phyloP scores from a whole-genome alignment of 2,888 invertebrate genomes.

The Phrixothrix hirtus region DNA sequence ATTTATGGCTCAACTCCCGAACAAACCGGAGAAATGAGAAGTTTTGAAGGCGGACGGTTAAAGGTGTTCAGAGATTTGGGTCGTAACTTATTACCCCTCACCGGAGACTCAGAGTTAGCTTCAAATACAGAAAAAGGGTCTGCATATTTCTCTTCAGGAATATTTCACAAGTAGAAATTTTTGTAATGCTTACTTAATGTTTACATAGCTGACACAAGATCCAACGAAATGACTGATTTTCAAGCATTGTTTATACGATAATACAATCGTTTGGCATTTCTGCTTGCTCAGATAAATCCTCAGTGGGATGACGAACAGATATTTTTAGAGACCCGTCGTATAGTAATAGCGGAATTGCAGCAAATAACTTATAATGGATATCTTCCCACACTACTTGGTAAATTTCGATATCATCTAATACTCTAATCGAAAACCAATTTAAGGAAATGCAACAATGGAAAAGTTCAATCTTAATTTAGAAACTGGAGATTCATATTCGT shows the following conservation, averaged over 20 bases:
- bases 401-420: slow-evolving; percentile 12
- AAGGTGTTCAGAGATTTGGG: slow-evolving; percentile 69
- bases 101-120: slow-evolving; percentile 67
- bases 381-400: slow-evolving; percentile 75
- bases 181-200: neutral
- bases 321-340: slow-evolving; percentile 74
- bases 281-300: slow-evolving; percentile 69
- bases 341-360: slow-evolving; percentile 76
- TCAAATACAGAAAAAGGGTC: slow-evolving; percentile 63
- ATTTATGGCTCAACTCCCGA: slow-evolving; percentile 72
- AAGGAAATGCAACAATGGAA: slow-evolving; percentile 63
- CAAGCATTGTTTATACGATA: slow-evolving; percentile 78
- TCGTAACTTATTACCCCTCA: slow-evolving; percentile 67
- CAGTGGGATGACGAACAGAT: slow-evolving; percentile 73
- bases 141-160: slow-evolving; percentile 72
- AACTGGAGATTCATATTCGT: slow-evolving; percentile 58
- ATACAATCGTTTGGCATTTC: slow-evolving; percentile 75
- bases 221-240: slow-evolving; percentile 75
- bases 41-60: slow-evolving; percentile 65
- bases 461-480: slow-evolving; percentile 63
- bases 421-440: slow-evolving; percentile 7
- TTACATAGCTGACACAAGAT: slow-evolving; percentile 72
- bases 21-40: slow-evolving; percentile 62
- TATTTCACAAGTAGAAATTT: neutral
- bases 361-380: slow-evolving; percentile 81